These are phyloP conservation scores for Phalacrocorax brasilianus DNA, from an alignment of 2,113 vertebrate species.

Conservation along the genomic window DNA sequence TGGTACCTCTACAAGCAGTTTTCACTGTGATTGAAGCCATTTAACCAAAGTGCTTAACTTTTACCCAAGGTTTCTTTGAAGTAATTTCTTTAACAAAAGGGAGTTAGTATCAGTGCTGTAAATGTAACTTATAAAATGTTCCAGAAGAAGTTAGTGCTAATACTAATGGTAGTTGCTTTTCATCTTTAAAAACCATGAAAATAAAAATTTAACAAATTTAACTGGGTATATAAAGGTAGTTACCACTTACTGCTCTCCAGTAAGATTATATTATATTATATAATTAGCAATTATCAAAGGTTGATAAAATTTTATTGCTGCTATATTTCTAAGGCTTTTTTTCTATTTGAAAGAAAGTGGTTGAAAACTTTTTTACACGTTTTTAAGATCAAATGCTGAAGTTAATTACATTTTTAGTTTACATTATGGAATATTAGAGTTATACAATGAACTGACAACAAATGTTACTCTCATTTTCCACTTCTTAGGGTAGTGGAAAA, in stretches of 20 bases:
- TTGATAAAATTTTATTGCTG: background rate
- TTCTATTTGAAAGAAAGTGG: background rate
- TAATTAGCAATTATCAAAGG: background rate
- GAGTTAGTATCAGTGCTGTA: fast-evolving
- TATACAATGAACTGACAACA: background rate
- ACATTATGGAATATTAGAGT: background rate
- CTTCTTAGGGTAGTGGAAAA: background rate
- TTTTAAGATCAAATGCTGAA: background rate
- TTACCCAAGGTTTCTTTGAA: background rate
- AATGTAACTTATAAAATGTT: background rate
- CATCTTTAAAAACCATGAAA: background rate
- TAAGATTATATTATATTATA: background rate
- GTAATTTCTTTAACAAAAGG: background rate
- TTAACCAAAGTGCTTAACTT: background rate
- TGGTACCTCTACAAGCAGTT: background rate
- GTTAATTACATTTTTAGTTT: background rate
- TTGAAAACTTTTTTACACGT: background rate
- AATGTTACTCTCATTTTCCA: background rate
- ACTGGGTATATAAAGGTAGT: background rate
- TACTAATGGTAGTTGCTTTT: background rate
- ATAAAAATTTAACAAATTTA: background rate
- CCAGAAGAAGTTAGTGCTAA: background rate
- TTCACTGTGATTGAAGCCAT: background rate
- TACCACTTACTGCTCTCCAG: background rate
- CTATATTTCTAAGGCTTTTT: background rate